Evolutionary conservation across 2,113 vertebrate genomes (phyloP), one percentile per base, ranked within the genome.

Genomic region (Leptocoma aspasia): DNA sequence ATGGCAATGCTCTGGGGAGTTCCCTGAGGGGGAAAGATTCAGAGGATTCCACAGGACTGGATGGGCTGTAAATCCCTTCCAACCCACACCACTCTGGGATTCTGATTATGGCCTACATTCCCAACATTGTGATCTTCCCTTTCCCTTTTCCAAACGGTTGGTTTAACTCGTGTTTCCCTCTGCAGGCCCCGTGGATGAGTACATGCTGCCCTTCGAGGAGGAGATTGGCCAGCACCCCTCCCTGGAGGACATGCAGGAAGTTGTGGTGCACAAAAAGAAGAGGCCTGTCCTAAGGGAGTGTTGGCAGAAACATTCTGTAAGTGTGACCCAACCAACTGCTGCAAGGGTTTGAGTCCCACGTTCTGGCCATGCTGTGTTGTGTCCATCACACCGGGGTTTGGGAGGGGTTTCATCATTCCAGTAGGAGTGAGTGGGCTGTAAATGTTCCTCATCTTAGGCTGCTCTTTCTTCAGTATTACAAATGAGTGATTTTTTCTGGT

Each of bases 201-300:
- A 99, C 97, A 99, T 99, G 98, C 97, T 99, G 90, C 99, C 99
- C 3, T 99, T 99, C 71, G 99, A 99, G 96, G 99, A 99, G 96
- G 99, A 99, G 97, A 98, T 99, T 77, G 99, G 99, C n/a, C 99
- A 99, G 97, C 99, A 99, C 96, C 99, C 99, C 27, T 99, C 99
- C 73, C 98, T 99, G 60, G 99, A 99, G 98, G 99, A 99, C 97
- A 99, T 99, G 99, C 99, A 99, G 98, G 99, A 99, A 16, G 99
- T 99, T 7, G 99, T 99, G 41, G 99, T 99, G 75, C 99, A 99
- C 96, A 99, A 99, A 98, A 99, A 99, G 96, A 98, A 99, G 98
- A 98, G 99, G 89, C 99, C 99, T 21, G 97, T 98, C 77, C 98
- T 99, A 69, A 97, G 99, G 95, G 99, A 99, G 96, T 99, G 99